A percentile compares a stretch with the other conserved stretches of the same genome.
phyloP scores from a whole-genome alignment of 2,797 vertebrate species.

The Phataginus tetradactyla region DNA sequence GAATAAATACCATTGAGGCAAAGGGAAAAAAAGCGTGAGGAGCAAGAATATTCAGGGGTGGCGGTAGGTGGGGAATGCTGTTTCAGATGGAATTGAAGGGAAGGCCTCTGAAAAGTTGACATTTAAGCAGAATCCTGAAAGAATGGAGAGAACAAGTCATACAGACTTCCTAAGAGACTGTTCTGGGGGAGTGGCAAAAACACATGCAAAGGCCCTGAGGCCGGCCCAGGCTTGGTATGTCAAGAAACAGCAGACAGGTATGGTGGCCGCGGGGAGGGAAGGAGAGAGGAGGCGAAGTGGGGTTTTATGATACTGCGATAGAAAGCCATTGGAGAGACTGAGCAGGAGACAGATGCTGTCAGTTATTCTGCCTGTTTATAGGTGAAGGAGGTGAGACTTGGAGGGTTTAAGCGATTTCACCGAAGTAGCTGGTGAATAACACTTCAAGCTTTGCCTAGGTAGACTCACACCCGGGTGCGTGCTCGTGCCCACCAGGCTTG shows the following conservation, averaged over 20 bases:
- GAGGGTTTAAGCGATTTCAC: background rate
- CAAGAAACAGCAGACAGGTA: background rate
- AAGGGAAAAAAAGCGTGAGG: background rate
- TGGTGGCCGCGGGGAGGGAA: background rate
- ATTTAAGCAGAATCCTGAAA: background rate
- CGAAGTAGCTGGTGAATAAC: background rate
- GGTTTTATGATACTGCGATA: background rate
- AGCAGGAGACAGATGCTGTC: background rate
- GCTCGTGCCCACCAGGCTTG: background rate
- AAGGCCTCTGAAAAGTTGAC: background rate
- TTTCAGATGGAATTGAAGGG: background rate
- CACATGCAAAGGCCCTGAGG: background rate
- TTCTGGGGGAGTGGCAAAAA: background rate
- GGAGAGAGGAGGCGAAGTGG: fast-evolving
- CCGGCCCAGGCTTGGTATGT: no score
- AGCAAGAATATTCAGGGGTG: background rate
- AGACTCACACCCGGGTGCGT: fast-evolving
- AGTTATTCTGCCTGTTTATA: background rate
- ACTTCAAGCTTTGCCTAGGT: background rate
- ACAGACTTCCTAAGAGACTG: background rate
- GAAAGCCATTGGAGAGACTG: background rate
- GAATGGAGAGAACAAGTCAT: background rate
- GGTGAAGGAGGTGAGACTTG: background rate
- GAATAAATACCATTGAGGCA: background rate
- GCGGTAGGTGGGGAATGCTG: no score